Base-by-base conservation (phyloP, 2,888 invertebrate species). In the Limnephilus auricula region DNA sequence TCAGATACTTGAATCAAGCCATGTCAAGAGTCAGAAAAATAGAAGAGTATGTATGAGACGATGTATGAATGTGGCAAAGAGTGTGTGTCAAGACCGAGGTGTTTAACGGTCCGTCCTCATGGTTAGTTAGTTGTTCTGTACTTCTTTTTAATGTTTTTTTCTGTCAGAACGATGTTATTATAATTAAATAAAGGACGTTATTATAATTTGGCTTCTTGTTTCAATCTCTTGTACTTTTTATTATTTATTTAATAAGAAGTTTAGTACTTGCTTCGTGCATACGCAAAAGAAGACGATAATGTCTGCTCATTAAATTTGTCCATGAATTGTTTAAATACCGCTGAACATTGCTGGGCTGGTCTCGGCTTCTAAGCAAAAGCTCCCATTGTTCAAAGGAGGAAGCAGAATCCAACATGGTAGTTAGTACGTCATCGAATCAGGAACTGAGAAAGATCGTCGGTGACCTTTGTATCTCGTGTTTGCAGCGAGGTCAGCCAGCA, bases 401-500 rank as follows among this genome's bases (percentile, higher is more conserved):
- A 85, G 85, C 13, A n/a, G 40, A 25, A 84, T 50, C 50, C 18
- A 18, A 50, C 15, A 18, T 18, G 18, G 18, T 50, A 50, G 50
- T 50, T 25, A 84, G 25, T 34, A 85, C 87, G 87, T 88, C 87
- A 86, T 31, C 30, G 32, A 31, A 78, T 78, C 78, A 88, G 87
- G 87, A 88, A 88, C 37, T n/a, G 34, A 86, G 45, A 25, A 78
- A 25, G 32, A 31, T 78, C 87, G 79, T n/a, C n/a, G 79, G 32
- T 78, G 87, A 88, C 87, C 87, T 88, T 78, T 78, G 87, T 2
- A 37, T 79, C 34, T 32, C 78, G 79, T 78, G 87, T 78, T 88
- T 34, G 87, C 87, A 88, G 37, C 80, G 89, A 89, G 89, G 89
- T 89, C 89, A 80, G 18, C 40, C n/a, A 79, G 79, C 79, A 80